Percentiles rank a stretch among this genome's conserved stretches.
phyloP scores from a whole-genome alignment of 2,113 vertebrate genomes.

The Lagenorhynchus albirostris region DNA sequence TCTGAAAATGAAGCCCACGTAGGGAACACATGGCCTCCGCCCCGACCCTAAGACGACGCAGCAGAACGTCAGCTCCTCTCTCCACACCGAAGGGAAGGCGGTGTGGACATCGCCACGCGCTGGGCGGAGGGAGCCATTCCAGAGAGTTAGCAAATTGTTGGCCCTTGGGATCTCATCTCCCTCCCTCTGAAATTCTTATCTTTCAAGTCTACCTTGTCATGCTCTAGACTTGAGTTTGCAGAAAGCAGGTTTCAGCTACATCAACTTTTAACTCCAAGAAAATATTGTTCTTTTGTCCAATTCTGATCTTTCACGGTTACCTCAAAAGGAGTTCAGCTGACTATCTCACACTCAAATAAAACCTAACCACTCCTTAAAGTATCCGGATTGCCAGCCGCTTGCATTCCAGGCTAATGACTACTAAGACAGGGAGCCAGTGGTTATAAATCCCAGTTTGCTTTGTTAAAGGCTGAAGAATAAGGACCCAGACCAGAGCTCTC shows the following conservation, averaged over 20 bases:
- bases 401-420: slow-evolving; percentile 48
- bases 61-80: not conserved
- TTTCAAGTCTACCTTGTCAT: not conserved
- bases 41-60: not conserved
- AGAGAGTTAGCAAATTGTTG: not conserved
- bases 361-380: not conserved
- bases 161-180: not conserved
- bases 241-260: not conserved
- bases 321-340: not conserved
- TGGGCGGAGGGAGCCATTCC: not conserved
- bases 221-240: not conserved
- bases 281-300: not conserved
- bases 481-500: not conserved
- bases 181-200: not conserved
- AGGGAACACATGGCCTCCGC: not conserved
- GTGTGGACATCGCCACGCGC: too few relatives aligned
- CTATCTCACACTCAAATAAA: not conserved
- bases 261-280: not conserved
- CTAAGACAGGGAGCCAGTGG: not conserved
- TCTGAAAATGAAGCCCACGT: not conserved
- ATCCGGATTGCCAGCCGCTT: not conserved
- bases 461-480: not conserved
- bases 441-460: not conserved
- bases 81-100: not conserved
- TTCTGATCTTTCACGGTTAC: not conserved